phyloP scores from a whole-genome alignment of 2,113 vertebrate genomes.

The Tretioscincus oriximinensis region DNA sequence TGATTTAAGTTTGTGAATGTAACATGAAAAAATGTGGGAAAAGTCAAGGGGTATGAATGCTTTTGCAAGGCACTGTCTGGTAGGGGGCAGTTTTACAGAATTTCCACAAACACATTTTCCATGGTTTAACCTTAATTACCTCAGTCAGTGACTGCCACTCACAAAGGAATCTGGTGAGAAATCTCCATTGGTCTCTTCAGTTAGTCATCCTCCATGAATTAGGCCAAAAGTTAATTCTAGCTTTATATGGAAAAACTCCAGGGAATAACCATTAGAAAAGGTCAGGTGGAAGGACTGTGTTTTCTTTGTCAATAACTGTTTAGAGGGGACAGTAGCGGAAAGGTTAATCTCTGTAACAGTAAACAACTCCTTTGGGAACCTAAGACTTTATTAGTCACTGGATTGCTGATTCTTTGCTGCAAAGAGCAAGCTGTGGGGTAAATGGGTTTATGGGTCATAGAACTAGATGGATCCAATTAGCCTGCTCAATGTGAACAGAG shows the following conservation, averaged over 20 bases:
- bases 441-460: neutral
- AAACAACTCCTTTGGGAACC: slow-evolving; percentile 19
- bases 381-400: slow-evolving; percentile 14
- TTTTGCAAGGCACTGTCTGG: too few species aligned
- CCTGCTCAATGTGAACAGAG: neutral
- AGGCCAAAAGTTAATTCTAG: neutral
- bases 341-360: neutral
- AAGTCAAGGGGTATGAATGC: neutral
- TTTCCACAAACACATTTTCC: too few species aligned
- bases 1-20: too few species aligned
- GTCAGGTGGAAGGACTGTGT: neutral
- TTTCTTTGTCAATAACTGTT: slow-evolving; percentile 5
- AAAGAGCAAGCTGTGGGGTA: slow-evolving; percentile 20
- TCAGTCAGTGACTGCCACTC: too few species aligned
- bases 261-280: neutral
- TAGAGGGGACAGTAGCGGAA: slow-evolving; percentile 4
- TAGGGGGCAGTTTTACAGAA: too few species aligned
- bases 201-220: neutral
- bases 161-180: too few species aligned
- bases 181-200: too few species aligned
- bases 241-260: neutral
- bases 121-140: too few species aligned
- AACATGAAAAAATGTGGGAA: too few species aligned
- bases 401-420: neutral
- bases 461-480: slow-evolving; percentile 4